phyloP scores from a whole-genome alignment of 1,140 invertebrate genomes.

The Glossosoma conforme region DNA sequence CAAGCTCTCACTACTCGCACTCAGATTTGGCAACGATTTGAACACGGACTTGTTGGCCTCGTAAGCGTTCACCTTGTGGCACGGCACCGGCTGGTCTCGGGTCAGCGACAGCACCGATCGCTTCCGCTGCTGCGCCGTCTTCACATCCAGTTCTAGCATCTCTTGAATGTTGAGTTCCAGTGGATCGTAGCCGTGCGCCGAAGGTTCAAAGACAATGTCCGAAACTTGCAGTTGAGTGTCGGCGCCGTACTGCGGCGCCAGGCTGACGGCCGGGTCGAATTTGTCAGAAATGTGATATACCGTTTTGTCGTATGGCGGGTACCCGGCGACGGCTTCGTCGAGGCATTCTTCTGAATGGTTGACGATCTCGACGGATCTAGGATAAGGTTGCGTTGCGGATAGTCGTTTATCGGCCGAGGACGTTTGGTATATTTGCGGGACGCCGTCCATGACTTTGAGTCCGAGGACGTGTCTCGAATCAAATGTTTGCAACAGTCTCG shows the following conservation, averaged over 20 bases:
- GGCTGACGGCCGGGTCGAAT: constrained; percentile 20
- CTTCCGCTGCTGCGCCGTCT: constrained; percentile 30
- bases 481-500: constrained; percentile 37
- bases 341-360: constrained; percentile 27
- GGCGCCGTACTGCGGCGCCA: constrained; percentile 17
- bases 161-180: constrained; percentile 47
- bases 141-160: constrained; percentile 50
- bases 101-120: constrained; percentile 28
- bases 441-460: constrained; percentile 19
- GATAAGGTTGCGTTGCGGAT: constrained; percentile 17
- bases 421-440: constrained; percentile 20
- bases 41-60: constrained; percentile 36
- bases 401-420: constrained; percentile 11
- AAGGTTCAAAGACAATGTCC: constrained; percentile 41
- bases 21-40: constrained; percentile 61
- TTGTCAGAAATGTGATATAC: constrained; percentile 31
- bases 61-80: constrained; percentile 24
- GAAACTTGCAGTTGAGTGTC: constrained; percentile 28
- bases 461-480: constrained; percentile 19
- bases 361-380: constrained; percentile 20
- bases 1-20: constrained; percentile 58
- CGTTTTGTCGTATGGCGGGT: constrained; percentile 24
- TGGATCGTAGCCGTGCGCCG: constrained; percentile 38
- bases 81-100: constrained; percentile 25
- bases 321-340: constrained; percentile 17